A percentile compares a stretch with the other conserved stretches of the same genome.
Evolutionary conservation across 1,140 invertebrate genomes (phyloP).

Genomic region (Babylonia areolata): DNA sequence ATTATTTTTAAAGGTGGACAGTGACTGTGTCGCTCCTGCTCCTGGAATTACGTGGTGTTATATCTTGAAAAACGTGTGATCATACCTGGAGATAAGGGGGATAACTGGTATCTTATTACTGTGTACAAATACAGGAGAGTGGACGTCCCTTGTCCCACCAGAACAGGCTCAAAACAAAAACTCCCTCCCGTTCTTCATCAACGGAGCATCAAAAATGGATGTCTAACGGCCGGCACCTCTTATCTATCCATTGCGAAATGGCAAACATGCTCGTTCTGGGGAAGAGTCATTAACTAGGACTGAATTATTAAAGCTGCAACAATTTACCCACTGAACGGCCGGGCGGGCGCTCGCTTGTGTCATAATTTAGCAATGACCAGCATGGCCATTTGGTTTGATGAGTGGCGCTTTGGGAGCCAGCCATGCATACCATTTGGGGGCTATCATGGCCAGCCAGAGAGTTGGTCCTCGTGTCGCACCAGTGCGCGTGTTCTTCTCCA

Average conservation of each 20-base stretch:
- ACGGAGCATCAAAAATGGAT: constrained; percentile 20
- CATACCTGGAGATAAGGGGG: too few species aligned
- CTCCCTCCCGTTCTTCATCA: neutral
- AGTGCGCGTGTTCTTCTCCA: neutral
- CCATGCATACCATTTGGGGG: neutral
- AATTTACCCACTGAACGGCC: constrained; percentile 6
- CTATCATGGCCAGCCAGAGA: neutral
- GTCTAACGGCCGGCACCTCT: neutral
- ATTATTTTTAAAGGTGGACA: too few species aligned
- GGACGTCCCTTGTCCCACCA: too few species aligned
- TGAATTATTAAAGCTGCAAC: constrained; percentile 25
- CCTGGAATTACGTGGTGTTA: too few species aligned
- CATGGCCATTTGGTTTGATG: neutral
- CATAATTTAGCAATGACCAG: constrained; percentile 24
- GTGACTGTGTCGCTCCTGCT: too few species aligned
- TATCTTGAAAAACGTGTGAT: too few species aligned
- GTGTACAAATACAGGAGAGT: too few species aligned
- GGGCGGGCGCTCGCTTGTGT: neutral
- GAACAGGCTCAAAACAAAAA: too few species aligned
- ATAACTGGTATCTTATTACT: too few species aligned
- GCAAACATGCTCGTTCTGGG: neutral
- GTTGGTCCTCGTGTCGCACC: neutral
- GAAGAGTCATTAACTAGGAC: neutral
- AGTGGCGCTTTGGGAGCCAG: neutral
- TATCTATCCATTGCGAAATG: constrained; percentile 14